Base-by-base conservation (phyloP, 2,888 invertebrate species). In the Calameuta idolon region DNA sequence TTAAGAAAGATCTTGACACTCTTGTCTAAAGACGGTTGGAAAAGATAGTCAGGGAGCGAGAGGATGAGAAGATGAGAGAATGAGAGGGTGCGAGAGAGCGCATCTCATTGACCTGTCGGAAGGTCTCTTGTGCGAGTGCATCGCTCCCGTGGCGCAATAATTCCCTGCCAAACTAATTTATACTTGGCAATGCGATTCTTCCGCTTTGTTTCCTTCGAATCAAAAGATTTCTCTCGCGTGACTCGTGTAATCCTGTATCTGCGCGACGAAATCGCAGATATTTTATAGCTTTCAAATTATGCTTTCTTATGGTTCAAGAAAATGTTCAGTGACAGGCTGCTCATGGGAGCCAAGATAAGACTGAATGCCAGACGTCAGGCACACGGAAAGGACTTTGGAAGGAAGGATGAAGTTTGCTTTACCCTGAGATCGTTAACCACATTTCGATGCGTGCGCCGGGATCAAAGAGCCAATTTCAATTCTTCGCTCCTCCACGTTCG, bases 141-240 rank as follows among this genome's bases (percentile, higher is more conserved):
- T 55, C 23, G 55, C 1, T 23, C 55, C 9, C 55, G 23, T 55
- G 9, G 9, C 9, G 30, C 71, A 69, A 81, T 79, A 79, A 81
- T 81, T 81, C 79, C 74, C 79, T 75, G 30, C 55, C 35, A 80
- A 77, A 69, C 73, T 79, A 81, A 81, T 79, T 81, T 75, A 79
- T 77, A 75, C 69, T 35, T 68, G 30, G 74, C 81, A 78, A 79
- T 76, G 69, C 77, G 74, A 81, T 77, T 77, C 76, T 12, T 31
- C 37, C 69, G 30, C 12, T 15, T 55, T 1, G 2, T 55, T 33
- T 76, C 68, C 33, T 77, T 77, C 55, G 69, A 76, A 37, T 75
- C 37, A 74, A 75, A 74, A 30, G 68, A 75, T 55, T 55, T 23
- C 2, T 55, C 40, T 2, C 15, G 40, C 5, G 40, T 9, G 40